A percentile compares a stretch with the other conserved stretches of the same genome.
phyloP scores from a whole-genome alignment of 53 echinoderm and acorn worm genomes.

The Patiria pectinifera region DNA sequence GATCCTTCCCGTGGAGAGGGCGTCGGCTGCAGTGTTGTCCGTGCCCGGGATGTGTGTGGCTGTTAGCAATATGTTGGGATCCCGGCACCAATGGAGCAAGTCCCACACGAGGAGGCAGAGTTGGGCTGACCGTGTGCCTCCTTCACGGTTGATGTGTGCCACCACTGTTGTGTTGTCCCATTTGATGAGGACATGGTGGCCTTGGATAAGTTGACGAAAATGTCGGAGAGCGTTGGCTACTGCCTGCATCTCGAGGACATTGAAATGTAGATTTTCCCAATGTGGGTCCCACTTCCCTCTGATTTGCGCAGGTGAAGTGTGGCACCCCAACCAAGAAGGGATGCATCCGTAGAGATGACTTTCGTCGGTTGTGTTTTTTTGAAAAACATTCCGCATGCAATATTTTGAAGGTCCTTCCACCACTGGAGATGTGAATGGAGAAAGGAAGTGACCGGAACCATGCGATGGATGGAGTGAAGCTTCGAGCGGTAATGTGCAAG shows the following conservation, averaged over 20 bases:
- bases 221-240: background rate
- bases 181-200: background rate
- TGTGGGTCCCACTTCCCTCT: slow-evolving; percentile 5
- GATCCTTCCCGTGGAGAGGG: slow-evolving; percentile 26
- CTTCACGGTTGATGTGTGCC: slow-evolving; percentile 60
- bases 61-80: background rate
- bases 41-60: slow-evolving; percentile 50
- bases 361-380: background rate
- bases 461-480: background rate
- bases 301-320: background rate
- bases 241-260: slow-evolving; percentile 32
- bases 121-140: slow-evolving; percentile 43
- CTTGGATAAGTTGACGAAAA: background rate
- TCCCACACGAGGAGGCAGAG: slow-evolving; percentile 23
- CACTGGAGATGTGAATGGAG: slow-evolving; percentile 35
- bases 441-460: background rate
- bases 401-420: slow-evolving; percentile 24
- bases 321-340: slow-evolving; percentile 2
- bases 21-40: slow-evolving; percentile 61
- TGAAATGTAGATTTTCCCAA: background rate
- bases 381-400: background rate
- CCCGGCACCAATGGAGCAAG: slow-evolving; percentile 55
- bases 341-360: slow-evolving; percentile 22
- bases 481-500: background rate
- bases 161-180: slow-evolving; percentile 64